Evolutionary conservation across 2,888 invertebrate species (phyloP).

Genomic region (Lasius platythorax): DNA sequence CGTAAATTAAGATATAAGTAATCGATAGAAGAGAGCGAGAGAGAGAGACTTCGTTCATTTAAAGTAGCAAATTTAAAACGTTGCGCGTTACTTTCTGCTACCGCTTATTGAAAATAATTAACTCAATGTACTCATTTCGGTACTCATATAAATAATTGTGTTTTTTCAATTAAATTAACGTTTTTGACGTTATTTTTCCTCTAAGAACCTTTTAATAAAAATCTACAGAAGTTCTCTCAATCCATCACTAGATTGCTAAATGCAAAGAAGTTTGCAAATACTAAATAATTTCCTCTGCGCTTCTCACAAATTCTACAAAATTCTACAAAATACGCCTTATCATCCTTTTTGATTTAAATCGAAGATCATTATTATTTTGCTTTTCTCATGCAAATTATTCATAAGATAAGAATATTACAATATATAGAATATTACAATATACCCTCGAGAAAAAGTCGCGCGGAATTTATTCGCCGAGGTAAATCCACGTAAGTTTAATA

Average conservation of each 20-base stretch:
- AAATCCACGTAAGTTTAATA: slow-evolving; percentile 37
- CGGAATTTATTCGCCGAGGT: not conserved
- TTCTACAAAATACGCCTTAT: not conserved
- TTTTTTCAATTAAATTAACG: slow-evolving; percentile 35
- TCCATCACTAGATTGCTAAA: slow-evolving; percentile 17
- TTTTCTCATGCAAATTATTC: not conserved
- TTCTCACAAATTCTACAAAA: not conserved
- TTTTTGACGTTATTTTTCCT: not conserved
- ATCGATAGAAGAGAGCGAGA: not conserved
- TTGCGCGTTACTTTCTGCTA: not conserved
- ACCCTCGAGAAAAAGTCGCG: not conserved
- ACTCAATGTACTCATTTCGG: not conserved
- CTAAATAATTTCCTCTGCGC: slow-evolving; percentile 12
- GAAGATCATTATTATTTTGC: not conserved
- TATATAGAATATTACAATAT: not conserved
- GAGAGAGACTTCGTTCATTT: not conserved
- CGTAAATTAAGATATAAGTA: not conserved
- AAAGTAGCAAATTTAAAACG: not conserved
- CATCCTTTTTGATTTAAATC: not conserved
- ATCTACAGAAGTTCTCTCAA: not conserved
- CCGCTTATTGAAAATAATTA: not conserved
- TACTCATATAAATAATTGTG: slow-evolving; percentile 17
- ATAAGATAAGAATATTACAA: not conserved
- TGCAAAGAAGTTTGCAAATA: slow-evolving; percentile 15
- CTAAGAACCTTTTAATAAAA: not conserved